These are phyloP conservation scores for Rutilus rutilus DNA, from an alignment of 2,113 vertebrate species.

Conservation along the genomic window DNA sequence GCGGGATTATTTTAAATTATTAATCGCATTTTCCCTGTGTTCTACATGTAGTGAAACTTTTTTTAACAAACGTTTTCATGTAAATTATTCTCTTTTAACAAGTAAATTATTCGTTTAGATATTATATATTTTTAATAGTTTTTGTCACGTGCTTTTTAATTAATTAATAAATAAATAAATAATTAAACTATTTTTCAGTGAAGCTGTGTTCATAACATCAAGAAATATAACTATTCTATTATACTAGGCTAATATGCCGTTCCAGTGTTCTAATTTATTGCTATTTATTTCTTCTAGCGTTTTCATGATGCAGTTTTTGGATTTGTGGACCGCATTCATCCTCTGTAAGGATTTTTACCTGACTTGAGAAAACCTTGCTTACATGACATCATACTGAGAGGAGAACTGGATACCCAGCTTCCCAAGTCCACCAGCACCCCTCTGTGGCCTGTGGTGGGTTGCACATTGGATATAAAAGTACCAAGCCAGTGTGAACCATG, in stretches of 20 bases:
- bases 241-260: not conserved
- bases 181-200: not conserved
- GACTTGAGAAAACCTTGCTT: constrained; percentile 58
- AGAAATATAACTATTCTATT: not conserved
- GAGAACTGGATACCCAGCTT: constrained; percentile 43
- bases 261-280: not conserved
- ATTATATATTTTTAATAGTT: not conserved
- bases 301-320: constrained; percentile 55
- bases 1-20: not conserved
- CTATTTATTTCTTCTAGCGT: constrained; percentile 47
- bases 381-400: constrained; percentile 28
- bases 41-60: not conserved
- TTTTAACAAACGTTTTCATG: not conserved
- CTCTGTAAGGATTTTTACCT: constrained; percentile 59
- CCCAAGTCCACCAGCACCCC: constrained; percentile 63
- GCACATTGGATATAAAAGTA: constrained; percentile 60
- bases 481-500: constrained; percentile 61
- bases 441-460: constrained; percentile 60
- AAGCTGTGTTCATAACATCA: not conserved
- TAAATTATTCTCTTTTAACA: not conserved
- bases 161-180: not conserved
- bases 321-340: constrained; percentile 51
- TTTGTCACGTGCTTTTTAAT: not conserved
- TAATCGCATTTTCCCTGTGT: not conserved
- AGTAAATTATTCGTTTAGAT: not conserved